Evolutionary conservation across 2,888 invertebrate genomes (phyloP).

Genomic region (Cheiracanthium punctorium): DNA sequence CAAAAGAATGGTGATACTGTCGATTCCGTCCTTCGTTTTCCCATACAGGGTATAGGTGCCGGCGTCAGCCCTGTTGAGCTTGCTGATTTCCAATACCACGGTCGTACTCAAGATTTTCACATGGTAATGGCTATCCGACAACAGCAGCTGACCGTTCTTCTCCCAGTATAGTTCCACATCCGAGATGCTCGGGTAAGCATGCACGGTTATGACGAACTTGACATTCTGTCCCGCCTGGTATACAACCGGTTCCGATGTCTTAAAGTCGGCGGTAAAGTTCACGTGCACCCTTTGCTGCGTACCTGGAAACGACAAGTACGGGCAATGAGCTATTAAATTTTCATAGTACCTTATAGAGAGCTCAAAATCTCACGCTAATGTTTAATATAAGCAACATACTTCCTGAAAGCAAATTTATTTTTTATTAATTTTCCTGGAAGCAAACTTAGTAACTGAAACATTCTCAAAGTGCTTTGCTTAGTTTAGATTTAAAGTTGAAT

Average conservation of each 20-base stretch:
- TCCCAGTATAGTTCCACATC: constrained; percentile 68
- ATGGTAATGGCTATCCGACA: constrained; percentile 22
- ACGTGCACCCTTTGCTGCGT: constrained; percentile 62
- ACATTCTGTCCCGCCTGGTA: constrained; percentile 65
- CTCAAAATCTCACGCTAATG: no score
- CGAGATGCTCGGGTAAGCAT: constrained; percentile 71
- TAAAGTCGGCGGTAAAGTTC: constrained; percentile 71
- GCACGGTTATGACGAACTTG: constrained; percentile 72
- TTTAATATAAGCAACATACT: no score
- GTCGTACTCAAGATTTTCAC: constrained; percentile 21
- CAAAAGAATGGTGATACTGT: constrained; percentile 36
- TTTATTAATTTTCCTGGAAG: no score
- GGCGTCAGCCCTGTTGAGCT: constrained; percentile 37
- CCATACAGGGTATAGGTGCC: constrained; percentile 39
- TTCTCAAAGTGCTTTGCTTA: constrained; percentile 37
- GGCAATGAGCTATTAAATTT: no score
- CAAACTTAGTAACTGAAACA: no score
- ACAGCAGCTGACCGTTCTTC: constrained; percentile 54
- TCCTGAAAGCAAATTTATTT: no score
- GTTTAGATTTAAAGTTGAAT: constrained; percentile 73
- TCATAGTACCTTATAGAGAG: no score
- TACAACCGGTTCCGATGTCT: constrained; percentile 69
- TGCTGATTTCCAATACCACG: constrained; percentile 32
- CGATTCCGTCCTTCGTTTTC: constrained; percentile 29
- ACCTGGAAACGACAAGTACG: constrained; percentile 12